Base-by-base conservation (phyloP, 2,113 vertebrate species). In the Microcebus murinus region DNA sequence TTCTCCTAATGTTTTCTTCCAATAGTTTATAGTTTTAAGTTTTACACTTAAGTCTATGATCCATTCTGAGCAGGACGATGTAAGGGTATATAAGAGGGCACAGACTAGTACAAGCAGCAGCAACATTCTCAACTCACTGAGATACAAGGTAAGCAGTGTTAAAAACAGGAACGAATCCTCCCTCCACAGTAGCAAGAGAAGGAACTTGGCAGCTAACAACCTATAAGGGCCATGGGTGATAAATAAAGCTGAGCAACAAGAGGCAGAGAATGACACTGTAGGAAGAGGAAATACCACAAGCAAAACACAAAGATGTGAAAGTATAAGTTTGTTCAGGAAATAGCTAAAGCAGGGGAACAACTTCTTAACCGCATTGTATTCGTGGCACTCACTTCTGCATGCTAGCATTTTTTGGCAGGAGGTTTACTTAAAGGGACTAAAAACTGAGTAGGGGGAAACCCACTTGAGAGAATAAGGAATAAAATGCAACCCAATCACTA, bases 301-400 rank as follows among this genome's bases (percentile, higher is more conserved):
- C 45, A 93, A 93, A 57, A 61, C 8, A 90, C 27, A 95, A 95
- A 93, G 68, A 52, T 45, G 82, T 90, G 31, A 87, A 93, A 79
- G 71, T 36, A 59, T 27, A 87, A 84, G 77, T 14, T 52, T 79
- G 48, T 36, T 91, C 55, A 67, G 61, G 82, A 96, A 96, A 67
- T 14, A 63, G 52, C 27, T 29, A 27, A 31, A 20, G 39, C 4
- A 6, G 29, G 39, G 29, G 9, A n/a, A n/a, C 55, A 76, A 45
- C 87, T 90, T 87, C 61, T 65, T 61, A 50, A 84, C 61, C 8
- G 18, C 39, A 92, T 8, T 79, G 20, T n/a, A 93, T 86, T 91
- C 74, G 50, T 2, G 7, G 83, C 39, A 79, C 45, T 70, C 12
- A 73, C 34, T 74, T 92, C 14, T 45, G 29, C 67, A 68, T 55